These are phyloP conservation scores for Botia kubotai DNA, from an alignment of 2,797 vertebrate species.

Conservation along the genomic window DNA sequence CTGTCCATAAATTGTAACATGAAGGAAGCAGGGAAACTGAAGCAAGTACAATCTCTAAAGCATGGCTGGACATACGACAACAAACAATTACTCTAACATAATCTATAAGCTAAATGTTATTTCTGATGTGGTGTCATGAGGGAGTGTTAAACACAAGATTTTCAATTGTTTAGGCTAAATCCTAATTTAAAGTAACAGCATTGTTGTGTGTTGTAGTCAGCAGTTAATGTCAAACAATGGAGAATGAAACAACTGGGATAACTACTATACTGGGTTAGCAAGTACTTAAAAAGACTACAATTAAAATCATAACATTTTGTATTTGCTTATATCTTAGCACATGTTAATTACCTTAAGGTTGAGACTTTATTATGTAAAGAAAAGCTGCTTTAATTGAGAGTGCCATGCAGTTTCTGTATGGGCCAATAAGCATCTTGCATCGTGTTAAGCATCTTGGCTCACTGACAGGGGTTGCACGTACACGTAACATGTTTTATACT, in stretches of 20 bases:
- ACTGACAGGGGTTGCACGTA: too few relatives aligned
- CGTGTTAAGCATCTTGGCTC: too few relatives aligned
- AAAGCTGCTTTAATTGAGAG: too few relatives aligned
- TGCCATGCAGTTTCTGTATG: too few relatives aligned
- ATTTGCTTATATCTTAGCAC: background rate
- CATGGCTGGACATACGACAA: background rate
- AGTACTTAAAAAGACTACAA: background rate
- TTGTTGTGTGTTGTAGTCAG: background rate
- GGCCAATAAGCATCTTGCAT: too few relatives aligned
- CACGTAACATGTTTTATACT: too few relatives aligned
- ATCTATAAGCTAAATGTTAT: background rate
- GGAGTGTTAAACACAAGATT: background rate
- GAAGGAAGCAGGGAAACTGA: constrained; percentile 19
- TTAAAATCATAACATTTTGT: background rate
- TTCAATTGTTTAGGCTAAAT: background rate
- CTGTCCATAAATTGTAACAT: background rate
- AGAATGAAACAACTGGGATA: background rate
- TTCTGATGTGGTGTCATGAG: background rate
- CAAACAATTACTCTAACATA: background rate
- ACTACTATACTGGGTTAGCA: background rate
- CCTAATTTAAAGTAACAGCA: background rate
- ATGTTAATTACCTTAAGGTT: background rate
- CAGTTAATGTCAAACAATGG: background rate
- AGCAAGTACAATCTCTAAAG: constrained; percentile 16
- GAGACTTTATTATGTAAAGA: background rate